Conservation (phyloP, 2,113 vertebrate genomes). For the Sisor rabdophorus region DNA sequence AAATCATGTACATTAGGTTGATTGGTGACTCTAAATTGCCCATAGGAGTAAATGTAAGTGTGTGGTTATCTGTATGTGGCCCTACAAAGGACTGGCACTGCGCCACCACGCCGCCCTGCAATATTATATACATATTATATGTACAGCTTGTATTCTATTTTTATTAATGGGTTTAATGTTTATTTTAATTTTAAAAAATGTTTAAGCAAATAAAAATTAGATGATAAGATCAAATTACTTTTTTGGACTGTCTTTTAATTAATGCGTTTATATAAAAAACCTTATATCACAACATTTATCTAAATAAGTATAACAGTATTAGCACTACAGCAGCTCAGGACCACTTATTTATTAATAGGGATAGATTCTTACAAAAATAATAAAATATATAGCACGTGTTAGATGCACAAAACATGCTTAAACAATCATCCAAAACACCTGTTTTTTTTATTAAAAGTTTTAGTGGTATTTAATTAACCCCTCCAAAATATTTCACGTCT, state of each 20-base stretch:
- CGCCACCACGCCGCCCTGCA: too few relatives aligned
- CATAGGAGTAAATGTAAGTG: too few relatives aligned
- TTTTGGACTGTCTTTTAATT: neutral
- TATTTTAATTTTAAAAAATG: too few relatives aligned
- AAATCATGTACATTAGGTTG: too few relatives aligned
- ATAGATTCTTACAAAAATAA: neutral
- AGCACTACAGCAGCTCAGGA: neutral
- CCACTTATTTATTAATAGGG: neutral
- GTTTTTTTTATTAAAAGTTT: constrained; percentile 15
- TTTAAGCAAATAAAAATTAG: neutral
- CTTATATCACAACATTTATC: too few relatives aligned
- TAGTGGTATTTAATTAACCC: constrained; percentile 31
- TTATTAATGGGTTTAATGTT: too few relatives aligned
- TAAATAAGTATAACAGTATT: neutral
- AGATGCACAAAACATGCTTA: neutral
- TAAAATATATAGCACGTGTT: neutral
- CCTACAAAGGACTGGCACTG: too few relatives aligned
- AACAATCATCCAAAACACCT: neutral
- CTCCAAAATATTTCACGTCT: neutral
- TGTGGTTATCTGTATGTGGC: too few relatives aligned
- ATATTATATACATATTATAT: too few relatives aligned
- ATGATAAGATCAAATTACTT: neutral
- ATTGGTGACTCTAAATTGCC: too few relatives aligned
- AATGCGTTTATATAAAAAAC: neutral
- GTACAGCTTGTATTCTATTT: too few relatives aligned